Evolutionary conservation across 2,888 invertebrate genomes (phyloP).

Genomic region (Coecobrya sp.): DNA sequence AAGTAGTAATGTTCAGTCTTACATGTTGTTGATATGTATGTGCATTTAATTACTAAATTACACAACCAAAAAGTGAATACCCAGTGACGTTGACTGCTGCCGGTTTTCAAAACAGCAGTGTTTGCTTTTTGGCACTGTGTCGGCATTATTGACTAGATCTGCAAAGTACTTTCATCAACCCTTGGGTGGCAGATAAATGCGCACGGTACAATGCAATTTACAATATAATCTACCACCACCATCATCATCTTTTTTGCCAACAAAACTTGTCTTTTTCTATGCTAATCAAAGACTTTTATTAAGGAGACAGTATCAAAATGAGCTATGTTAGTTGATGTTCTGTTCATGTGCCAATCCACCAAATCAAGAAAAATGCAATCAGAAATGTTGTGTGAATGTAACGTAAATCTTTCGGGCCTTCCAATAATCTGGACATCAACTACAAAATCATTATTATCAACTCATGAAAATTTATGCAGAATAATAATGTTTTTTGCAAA

Average conservation of each 20-base stretch:
- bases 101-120: conserved; percentile 32
- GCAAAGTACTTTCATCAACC: conserved; percentile 49
- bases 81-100: conserved; percentile 13
- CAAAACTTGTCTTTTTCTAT: neutral
- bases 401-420: neutral
- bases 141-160: neutral
- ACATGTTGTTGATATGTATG: neutral
- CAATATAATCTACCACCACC: too few species aligned
- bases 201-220: too few species aligned
- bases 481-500: conserved; percentile 34
- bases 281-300: conserved; percentile 13
- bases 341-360: neutral
- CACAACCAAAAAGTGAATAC: conserved; percentile 12
- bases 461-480: conserved; percentile 30
- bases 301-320: conserved; percentile 30
- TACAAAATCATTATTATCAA: conserved; percentile 34
- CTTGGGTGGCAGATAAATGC: conserved; percentile 45
- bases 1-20: neutral
- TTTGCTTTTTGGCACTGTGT: conserved; percentile 5
- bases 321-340: neutral
- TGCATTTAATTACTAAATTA: conserved; percentile 41
- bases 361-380: conserved; percentile 17
- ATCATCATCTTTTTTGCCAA: conserved; percentile 15
- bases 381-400: neutral
- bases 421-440: conserved; percentile 27